A percentile compares a stretch with the other conserved stretches of the same genome.
phyloP scores from a whole-genome alignment of 2,888 invertebrate genomes.

The Serrognathus titanus region DNA sequence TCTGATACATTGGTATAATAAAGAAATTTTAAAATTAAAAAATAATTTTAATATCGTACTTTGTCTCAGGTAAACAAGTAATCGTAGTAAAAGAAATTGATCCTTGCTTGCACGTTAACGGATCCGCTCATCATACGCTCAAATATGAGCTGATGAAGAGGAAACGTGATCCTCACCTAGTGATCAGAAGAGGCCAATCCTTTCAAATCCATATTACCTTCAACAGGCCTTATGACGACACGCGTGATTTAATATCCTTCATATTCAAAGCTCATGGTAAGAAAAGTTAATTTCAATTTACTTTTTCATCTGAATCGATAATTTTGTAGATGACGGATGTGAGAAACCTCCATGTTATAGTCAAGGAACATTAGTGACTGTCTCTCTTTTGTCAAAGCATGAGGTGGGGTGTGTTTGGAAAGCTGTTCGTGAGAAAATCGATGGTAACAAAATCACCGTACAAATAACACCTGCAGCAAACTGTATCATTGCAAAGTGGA shows the following conservation, averaged over 20 bases:
- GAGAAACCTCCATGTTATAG: constrained; percentile 36
- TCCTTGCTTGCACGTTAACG: constrained; percentile 66
- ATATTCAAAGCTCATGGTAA: constrained; percentile 67
- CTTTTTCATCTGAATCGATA: too few relatives aligned
- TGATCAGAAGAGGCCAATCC: constrained; percentile 74
- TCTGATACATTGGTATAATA: too few relatives aligned
- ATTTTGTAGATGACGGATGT: neutral
- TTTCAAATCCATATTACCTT: constrained; percentile 67
- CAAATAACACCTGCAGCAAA: constrained; percentile 62
- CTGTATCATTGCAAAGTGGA: constrained; percentile 15
- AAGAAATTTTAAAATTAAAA: too few relatives aligned
- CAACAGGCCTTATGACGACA: constrained; percentile 66
- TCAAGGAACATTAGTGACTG: constrained; percentile 72
- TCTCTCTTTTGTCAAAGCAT: constrained; percentile 65
- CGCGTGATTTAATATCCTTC: constrained; percentile 69
- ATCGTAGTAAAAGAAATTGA: constrained; percentile 66
- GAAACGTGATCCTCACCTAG: constrained; percentile 55
- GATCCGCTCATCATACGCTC: constrained; percentile 67
- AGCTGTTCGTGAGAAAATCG: constrained; percentile 64
- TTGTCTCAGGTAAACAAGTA: constrained; percentile 49
- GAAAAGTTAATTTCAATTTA: neutral
- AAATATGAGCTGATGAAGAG: constrained; percentile 68
- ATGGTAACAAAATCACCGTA: constrained; percentile 59
- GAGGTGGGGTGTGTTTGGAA: constrained; percentile 68
- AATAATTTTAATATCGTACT: too few relatives aligned